Evolutionary conservation across 1,140 invertebrate genomes (phyloP), one percentile per base, ranked within the genome.

Genomic region (Zaprionus davidi): DNA sequence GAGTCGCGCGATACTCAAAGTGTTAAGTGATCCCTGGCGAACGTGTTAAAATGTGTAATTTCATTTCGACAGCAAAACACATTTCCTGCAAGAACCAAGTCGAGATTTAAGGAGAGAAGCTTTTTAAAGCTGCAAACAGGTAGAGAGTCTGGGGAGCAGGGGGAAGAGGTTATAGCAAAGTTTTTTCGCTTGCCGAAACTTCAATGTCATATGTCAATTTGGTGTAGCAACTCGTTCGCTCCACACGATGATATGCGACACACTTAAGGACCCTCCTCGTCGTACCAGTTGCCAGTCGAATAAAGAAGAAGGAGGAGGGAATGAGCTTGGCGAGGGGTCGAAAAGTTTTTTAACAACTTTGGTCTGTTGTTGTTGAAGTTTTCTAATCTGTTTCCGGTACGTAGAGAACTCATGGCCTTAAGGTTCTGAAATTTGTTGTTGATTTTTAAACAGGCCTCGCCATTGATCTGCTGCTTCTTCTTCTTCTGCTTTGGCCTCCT

Each of bases 141-240:
- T 28, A 2, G 15, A 38, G 36, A 38, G 38, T 13, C 38, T 15
- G 5, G 0, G 5, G 38, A 15, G 13, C 1, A n/a, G 38, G 38
- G 5, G 38, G 0, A 2, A n/a, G n/a, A 15, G 7, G n/a, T n/a
- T n/a, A n/a, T 44, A 5, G 2, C 41, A n/a, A 46, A 46, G 41
- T 46, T 46, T 38, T 46, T 36, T 0, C 2, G 9, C 44, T 49
- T 12, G 44, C n/a, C 41, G 26, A 60, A 82, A 72, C 72, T 79
- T 83, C 66, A 69, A 57, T 69, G 78, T 79, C 79, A 85, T 79
- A 85, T 85, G 78, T 85, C 78, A 85, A 85, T 78, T 84, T 84
- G 81, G 60, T 64, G 68, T 73, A 68, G 59, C 69, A 84, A 84
- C 82, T 84, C 78, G 68, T 76, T 80, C 73, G 71, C 55, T 15